phyloP scores from a whole-genome alignment of 2,113 vertebrate genomes.

The Fregata magnificens region DNA sequence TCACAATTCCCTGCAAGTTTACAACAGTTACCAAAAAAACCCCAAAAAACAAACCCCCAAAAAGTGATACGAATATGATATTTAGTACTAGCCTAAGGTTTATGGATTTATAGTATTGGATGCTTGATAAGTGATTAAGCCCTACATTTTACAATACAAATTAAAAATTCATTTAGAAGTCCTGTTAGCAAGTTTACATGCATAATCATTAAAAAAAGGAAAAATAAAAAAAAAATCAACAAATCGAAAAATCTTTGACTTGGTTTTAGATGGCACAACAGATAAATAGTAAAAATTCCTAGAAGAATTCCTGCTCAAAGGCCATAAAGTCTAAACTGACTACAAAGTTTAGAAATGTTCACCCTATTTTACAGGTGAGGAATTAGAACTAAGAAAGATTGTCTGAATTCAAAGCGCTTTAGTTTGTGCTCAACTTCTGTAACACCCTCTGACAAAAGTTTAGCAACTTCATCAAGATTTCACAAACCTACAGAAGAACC shows the following conservation, averaged over 20 bases:
- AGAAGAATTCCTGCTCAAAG: background rate
- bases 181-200: background rate
- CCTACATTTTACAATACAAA: background rate
- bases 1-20: constrained; percentile 85
- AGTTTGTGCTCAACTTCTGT: background rate
- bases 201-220: background rate
- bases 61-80: fast-evolving
- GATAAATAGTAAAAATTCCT: background rate
- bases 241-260: background rate
- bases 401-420: background rate
- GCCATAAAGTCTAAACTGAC: background rate
- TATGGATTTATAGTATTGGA: background rate
- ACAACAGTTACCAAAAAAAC: background rate
- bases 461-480: background rate
- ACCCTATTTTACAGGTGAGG: background rate
- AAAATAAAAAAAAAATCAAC: background rate
- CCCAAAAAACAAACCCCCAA: too few relatives aligned
- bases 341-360: background rate
- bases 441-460: background rate
- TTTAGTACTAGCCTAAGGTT: background rate
- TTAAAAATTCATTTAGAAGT: background rate
- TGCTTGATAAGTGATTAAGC: background rate
- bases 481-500: background rate
- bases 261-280: background rate
- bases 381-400: background rate